phyloP scores from a whole-genome alignment of 2,797 vertebrate species.

The Pteronotus mesoamericanus region DNA sequence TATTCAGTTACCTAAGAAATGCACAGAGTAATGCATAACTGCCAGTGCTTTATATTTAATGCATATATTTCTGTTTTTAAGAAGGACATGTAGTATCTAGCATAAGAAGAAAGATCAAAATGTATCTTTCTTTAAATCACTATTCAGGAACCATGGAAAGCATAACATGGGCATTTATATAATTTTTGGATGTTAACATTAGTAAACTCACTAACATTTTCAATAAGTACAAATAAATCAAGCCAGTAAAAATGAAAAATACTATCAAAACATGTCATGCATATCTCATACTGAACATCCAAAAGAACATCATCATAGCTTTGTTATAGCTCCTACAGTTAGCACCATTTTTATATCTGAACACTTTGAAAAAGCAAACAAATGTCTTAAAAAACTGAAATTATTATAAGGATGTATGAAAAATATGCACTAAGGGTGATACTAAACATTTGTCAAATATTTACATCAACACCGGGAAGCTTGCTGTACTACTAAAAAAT shows the following conservation, averaged over 20 bases:
- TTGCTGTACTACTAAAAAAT: conserved; percentile 30
- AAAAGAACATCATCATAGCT: conserved; percentile 78
- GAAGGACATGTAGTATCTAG: conserved; percentile 50
- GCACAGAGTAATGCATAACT: neutral
- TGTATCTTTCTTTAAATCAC: neutral
- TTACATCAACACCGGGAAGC: neutral
- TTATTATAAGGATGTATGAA: neutral
- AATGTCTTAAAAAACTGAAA: conserved; percentile 53
- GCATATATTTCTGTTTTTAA: conserved; percentile 53
- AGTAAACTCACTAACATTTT: conserved; percentile 14
- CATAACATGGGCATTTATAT: neutral
- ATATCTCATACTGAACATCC: conserved; percentile 75
- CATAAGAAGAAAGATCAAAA: neutral
- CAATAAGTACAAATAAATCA: conserved; percentile 56
- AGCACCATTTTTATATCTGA: conserved; percentile 88
- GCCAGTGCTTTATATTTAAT: neutral
- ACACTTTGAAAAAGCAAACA: conserved; percentile 71
- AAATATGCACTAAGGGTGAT: neutral
- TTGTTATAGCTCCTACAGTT: conserved; percentile 83
- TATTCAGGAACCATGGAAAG: neutral
- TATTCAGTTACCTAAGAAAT: neutral
- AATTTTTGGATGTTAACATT: conserved; percentile 37
- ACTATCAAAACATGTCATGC: conserved; percentile 72
- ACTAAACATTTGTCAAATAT: neutral
- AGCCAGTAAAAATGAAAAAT: conserved; percentile 57